These are phyloP conservation scores for Cheumatopsyche charites DNA, from an alignment of 1,140 invertebrate genomes.

Conservation along the genomic window DNA sequence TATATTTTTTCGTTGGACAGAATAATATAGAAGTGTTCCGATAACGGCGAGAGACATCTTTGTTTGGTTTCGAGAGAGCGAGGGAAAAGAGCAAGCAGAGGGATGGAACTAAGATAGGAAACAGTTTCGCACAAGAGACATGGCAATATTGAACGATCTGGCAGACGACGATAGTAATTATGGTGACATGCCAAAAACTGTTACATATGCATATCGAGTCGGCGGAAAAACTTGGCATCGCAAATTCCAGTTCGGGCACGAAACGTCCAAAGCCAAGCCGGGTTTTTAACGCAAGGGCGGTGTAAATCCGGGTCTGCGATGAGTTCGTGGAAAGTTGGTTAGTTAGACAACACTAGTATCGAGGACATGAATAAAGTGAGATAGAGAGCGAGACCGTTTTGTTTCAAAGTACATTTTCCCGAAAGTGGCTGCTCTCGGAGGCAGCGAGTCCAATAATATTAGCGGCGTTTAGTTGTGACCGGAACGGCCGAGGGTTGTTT, in stretches of 20 bases:
- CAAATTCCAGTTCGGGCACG: too few relatives aligned
- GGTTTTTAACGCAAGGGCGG: slow-evolving; percentile 6
- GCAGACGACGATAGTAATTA: neutral
- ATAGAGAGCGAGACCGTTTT: slow-evolving; percentile 22
- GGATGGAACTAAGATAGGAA: neutral
- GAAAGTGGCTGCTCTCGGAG: slow-evolving; percentile 10
- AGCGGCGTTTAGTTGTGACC: slow-evolving; percentile 40
- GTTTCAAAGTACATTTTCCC: slow-evolving; percentile 27
- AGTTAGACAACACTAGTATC: slow-evolving; percentile 24
- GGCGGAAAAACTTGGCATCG: too few relatives aligned
- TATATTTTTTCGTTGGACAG: slow-evolving; percentile 23
- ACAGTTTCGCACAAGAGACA: neutral
- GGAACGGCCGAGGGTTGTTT: slow-evolving; percentile 37
- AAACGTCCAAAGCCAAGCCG: neutral
- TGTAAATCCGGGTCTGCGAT: neutral
- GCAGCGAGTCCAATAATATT: slow-evolving; percentile 38
- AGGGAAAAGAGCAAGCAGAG: neutral
- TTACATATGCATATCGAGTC: too few relatives aligned
- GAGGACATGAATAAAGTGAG: slow-evolving; percentile 32
- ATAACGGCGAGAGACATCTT: slow-evolving; percentile 44
- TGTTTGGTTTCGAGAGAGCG: slow-evolving; percentile 36
- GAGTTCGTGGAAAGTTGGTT: slow-evolving; percentile 14
- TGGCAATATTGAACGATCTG: slow-evolving; percentile 3
- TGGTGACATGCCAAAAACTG: neutral
- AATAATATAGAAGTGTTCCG: slow-evolving; percentile 28